Base-by-base conservation (phyloP, 2,797 vertebrate genomes). In the Phaenicophaeus curvirostris region DNA sequence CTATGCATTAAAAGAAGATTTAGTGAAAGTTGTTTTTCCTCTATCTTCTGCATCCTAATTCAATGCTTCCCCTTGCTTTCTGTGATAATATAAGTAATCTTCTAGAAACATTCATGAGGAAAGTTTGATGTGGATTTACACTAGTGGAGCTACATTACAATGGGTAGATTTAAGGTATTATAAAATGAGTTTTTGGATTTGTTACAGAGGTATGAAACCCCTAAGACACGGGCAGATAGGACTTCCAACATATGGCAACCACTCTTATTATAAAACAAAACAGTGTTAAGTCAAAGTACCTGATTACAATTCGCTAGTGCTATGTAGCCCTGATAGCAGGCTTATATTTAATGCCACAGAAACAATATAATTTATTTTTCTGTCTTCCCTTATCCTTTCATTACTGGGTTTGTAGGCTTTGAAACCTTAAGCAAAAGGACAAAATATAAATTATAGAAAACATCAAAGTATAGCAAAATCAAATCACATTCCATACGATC, bases 341-440 rank as follows among this genome's bases (percentile, higher is more conserved):
- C 98, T 99, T 99, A 99, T 95, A 97, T 98, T 98, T 99, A 99
- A 99, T 98, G 98, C 99, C 98, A 97, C 97, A 96, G 98, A 99
- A 99, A 99, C 98, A 99, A 99, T 99, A 99, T 99, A 98, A 99
- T 99, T 99, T 99, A 99, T 99, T 99, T 99, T 98, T 97, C 98
- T 98, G 97, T 98, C 98, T 99, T 98, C 97, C 96, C 97, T 99
- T 98, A 99, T 99, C 99, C 99, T 97, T 98, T 98, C 98, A 94
- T 99, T 98, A 99, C 98, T 98, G 97, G 97, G 98, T 98, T 98
- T 98, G 97, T 97, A 98, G 97, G 97, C 97, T 91, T 97, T 98
- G 98, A 98, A 99, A 98, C 98, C 98, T 98, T 98, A 98, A 98
- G 98, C 98, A 99, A 98, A 99, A 98, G 98, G 98, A 99, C 98